phyloP scores from a whole-genome alignment of 2,113 vertebrate species.

The Suncus etruscus region DNA sequence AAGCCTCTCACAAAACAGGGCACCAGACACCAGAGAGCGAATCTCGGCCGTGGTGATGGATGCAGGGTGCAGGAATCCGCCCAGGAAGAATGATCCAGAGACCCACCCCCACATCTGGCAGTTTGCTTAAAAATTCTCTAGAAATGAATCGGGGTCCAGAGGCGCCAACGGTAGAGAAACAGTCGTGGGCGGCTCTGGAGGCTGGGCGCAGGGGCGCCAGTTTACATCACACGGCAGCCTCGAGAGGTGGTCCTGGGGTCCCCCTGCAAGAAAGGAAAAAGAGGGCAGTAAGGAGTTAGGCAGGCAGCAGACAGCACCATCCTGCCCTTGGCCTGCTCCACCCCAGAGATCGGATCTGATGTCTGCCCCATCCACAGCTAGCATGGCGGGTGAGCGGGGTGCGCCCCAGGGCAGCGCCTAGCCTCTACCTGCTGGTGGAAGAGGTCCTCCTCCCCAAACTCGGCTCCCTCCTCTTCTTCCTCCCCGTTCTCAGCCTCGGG shows the following conservation, averaged over 20 bases:
- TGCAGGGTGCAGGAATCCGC: background rate
- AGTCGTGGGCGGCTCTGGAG: conserved; percentile 88
- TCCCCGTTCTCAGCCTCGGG: conserved; percentile 83
- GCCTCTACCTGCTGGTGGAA: conserved; percentile 91
- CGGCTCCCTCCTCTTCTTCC: conserved; percentile 91
- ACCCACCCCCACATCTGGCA: conserved; percentile 78
- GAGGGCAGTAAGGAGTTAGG: background rate
- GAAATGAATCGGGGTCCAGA: conserved; percentile 84
- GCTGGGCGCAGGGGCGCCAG: conserved; percentile 36
- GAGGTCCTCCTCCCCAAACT: conserved; percentile 94
- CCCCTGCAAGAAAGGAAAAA: conserved; percentile 86
- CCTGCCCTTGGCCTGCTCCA: too few species aligned
- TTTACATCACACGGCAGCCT: conserved; percentile 96
- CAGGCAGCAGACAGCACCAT: too few species aligned
- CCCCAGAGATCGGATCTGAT: too few species aligned
- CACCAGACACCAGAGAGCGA: background rate
- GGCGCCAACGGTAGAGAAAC: conserved; percentile 88
- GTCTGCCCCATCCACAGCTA: too few species aligned
- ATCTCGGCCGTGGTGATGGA: conserved; percentile 48
- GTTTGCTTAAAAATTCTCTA: conserved; percentile 81
- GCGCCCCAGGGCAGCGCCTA: too few species aligned
- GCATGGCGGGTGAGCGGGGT: too few species aligned
- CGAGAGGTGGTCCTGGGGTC: conserved; percentile 92
- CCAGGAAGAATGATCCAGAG: conserved; percentile 64
- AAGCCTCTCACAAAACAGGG: conserved; percentile 51